Evolutionary conservation across 2,797 vertebrate genomes (phyloP).

Genomic region (Leptatherina wallacei): DNA sequence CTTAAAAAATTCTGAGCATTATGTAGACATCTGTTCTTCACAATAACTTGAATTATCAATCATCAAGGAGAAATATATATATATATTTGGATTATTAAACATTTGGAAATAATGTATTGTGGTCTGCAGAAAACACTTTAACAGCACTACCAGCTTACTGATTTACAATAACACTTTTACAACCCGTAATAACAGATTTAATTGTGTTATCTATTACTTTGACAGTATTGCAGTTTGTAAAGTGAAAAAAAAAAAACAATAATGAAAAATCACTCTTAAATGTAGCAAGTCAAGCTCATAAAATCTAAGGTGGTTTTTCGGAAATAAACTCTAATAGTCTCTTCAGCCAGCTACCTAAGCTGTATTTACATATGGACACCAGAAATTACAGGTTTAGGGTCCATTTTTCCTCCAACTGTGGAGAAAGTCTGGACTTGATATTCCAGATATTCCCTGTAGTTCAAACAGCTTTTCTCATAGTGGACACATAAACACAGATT

Average conservation of each 20-base stretch:
- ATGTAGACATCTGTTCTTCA: not conserved
- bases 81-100: not conserved
- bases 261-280: too few relatives aligned
- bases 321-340: too few relatives aligned
- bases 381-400: too few relatives aligned
- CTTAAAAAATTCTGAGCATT: not conserved
- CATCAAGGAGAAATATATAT: not conserved
- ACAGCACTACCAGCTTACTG: not conserved
- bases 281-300: too few relatives aligned
- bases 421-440: too few relatives aligned
- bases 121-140: not conserved
- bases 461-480: too few relatives aligned
- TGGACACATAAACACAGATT: too few relatives aligned
- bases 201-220: not conserved
- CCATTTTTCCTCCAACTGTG: too few relatives aligned
- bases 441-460: too few relatives aligned
- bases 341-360: too few relatives aligned
- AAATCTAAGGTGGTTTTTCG: too few relatives aligned
- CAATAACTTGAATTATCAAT: not conserved
- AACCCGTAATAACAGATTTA: not conserved
- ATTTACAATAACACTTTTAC: not conserved
- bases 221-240: not conserved
- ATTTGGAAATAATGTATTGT: not conserved
- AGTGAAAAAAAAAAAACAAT: not conserved
- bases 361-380: too few relatives aligned